A percentile compares a stretch with the other conserved stretches of the same genome.
Evolutionary conservation across 2,113 vertebrate species (phyloP).

Genomic region (Thomomys bottae): DNA sequence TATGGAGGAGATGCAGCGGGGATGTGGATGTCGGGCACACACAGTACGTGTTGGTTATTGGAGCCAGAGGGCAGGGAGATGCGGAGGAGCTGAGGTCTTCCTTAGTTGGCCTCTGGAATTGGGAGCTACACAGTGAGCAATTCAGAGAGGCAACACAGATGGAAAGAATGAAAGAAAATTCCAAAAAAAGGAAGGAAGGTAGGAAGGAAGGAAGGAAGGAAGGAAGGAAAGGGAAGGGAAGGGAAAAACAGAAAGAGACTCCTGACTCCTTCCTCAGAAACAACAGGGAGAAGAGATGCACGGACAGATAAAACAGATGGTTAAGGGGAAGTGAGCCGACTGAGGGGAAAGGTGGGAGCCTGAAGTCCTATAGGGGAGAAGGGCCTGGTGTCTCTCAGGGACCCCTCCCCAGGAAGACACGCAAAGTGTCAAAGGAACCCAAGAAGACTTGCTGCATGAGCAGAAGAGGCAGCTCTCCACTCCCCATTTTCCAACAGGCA

Average conservation of each 20-base stretch:
- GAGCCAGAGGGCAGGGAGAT: background rate
- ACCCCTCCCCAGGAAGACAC: accelerated
- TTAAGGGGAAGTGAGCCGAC: accelerated
- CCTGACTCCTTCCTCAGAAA: background rate
- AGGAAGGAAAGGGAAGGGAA: too few relatives aligned
- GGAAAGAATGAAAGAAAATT: background rate
- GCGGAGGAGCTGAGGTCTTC: accelerated
- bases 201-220: too few relatives aligned
- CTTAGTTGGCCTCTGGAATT: accelerated
- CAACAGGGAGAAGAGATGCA: accelerated
- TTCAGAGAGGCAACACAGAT: accelerated
- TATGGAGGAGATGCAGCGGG: accelerated
- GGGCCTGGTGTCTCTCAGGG: accelerated
- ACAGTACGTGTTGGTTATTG: accelerated
- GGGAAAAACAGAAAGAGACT: background rate
- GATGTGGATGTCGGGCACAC: too few relatives aligned
- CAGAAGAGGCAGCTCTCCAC: accelerated
- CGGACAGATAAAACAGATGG: background rate
- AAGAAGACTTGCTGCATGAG: background rate
- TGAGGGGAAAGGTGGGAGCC: background rate
- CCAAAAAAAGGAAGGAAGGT: background rate
- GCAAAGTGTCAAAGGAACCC: accelerated
- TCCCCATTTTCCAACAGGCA: background rate
- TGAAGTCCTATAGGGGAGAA: accelerated
- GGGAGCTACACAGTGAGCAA: too few relatives aligned